Evolutionary conservation across 2,113 vertebrate genomes (phyloP), one percentile per base, ranked within the genome.

Genomic region (Embiotoca jacksoni): DNA sequence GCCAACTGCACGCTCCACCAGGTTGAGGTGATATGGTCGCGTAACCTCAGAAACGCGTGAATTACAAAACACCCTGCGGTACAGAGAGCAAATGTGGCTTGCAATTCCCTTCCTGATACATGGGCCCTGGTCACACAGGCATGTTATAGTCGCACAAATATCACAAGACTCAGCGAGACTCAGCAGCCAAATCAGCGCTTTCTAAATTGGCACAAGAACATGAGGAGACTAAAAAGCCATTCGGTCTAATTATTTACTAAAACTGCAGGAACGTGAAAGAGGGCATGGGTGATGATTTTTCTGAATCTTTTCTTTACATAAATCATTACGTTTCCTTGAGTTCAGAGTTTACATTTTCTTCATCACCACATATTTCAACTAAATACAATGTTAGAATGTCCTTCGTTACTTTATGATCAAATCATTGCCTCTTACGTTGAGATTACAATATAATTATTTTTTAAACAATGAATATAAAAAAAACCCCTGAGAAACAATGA

Each of bases 101-200:
- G 49, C 56, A 13, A 50, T 64, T 65, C 71, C 60, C 30, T 32
- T 33, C 54, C 61, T 70, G 35, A 70, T 33, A 50, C 65, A 69
- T 5, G 23, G 46, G 57, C 10, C 56, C 33, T 65, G 71, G 83
- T 84, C 80, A 84, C 85, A 62, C 68, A 80, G 73, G 74, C 71
- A 75, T 90, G 88, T 87, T 88, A 92, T 87, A 84, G 61, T 73
- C 50, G 5, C 57, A 60, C 72, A 57, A 39, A 67, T 60, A 60
- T 72, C 75, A 41, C 74, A 71, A 78, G 75, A 30, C 35, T 78
- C 69, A 49, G 3, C 60, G 15, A 77, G 65, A 55, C 32, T 55
- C 59, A 7, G 13, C 56, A 72, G 82, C 78, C 46, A 80, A 69
- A 78, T 91, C 82, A 87, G 75, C 80, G 62, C 33, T 69, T 91